These are phyloP conservation scores for Drosophila mayaguana DNA, from an alignment of 2,888 invertebrate species.

Conservation along the genomic window DNA sequence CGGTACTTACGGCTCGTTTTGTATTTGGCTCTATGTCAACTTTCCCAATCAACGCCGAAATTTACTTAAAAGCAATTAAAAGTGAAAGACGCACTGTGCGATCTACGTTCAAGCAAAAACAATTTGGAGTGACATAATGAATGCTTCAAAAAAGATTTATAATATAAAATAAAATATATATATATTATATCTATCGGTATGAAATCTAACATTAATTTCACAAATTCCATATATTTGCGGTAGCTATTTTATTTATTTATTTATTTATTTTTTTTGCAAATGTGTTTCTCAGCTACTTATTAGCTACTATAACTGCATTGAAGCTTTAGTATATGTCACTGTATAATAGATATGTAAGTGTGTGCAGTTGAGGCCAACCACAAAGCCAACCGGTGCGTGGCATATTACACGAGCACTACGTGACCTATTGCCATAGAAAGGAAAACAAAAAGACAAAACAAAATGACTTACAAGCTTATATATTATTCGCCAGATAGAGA, in stretches of 20 bases:
- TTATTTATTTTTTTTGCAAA: background rate
- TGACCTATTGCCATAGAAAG: constrained; percentile 46
- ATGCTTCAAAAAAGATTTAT: background rate
- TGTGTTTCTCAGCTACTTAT: constrained; percentile 5
- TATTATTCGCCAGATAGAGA: constrained; percentile 26
- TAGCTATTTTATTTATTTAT: constrained; percentile 19
- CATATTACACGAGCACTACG: constrained; percentile 52
- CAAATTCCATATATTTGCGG: constrained; percentile 34
- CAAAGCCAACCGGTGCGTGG: constrained; percentile 47
- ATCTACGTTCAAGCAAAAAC: constrained; percentile 7
- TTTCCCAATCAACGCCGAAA: constrained; percentile 50
- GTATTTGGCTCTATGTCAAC: constrained; percentile 23
- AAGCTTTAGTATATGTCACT: constrained; percentile 25
- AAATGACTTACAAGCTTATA: constrained; percentile 14
- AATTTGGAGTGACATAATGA: constrained; percentile 47
- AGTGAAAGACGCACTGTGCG: constrained; percentile 37
- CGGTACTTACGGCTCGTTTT: constrained; percentile 40
- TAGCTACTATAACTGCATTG: constrained; percentile 8
- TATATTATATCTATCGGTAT: background rate
- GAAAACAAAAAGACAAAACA: background rate
- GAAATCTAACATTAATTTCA: constrained; percentile 54
- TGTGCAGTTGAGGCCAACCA: constrained; percentile 22
- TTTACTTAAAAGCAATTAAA: constrained; percentile 48
- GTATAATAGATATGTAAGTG: background rate
- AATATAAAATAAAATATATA: background rate